Evolutionary conservation across 2,113 vertebrate species (phyloP).

Genomic region (Oncorhynchus mykiss): DNA sequence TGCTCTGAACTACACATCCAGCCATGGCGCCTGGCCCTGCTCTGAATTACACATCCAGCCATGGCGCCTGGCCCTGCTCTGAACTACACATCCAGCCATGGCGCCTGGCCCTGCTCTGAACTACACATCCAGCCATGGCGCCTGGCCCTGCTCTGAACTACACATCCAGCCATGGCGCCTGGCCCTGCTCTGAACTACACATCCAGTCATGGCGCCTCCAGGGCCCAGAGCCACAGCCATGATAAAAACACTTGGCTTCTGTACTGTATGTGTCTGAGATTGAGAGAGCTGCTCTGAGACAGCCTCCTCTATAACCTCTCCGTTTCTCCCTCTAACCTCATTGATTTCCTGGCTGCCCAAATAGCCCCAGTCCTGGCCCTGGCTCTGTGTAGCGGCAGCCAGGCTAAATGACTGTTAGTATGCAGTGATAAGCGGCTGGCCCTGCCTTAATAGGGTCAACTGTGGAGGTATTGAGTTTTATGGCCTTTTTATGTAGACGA

Average conservation of each 20-base stretch:
- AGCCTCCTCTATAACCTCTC: neutral
- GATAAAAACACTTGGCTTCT: neutral
- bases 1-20: too few species aligned
- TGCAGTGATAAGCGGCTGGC: neutral
- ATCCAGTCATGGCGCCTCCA: neutral
- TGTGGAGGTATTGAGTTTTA: constrained; percentile 2
- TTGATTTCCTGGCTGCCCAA: neutral
- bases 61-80: neutral
- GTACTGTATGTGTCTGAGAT: too few species aligned
- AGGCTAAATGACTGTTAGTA: constrained; percentile 5
- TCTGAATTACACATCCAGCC: neutral
- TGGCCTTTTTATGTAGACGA: neutral
- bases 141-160: neutral
- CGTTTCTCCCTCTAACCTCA: constrained; percentile 1
- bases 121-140: too few species aligned
- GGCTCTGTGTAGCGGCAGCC: neutral
- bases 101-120: too few species aligned
- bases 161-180: neutral
- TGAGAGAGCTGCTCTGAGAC: neutral
- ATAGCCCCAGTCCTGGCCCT: neutral
- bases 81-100: too few species aligned
- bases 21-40: neutral
- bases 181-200: neutral
- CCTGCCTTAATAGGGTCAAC: constrained; percentile 15
- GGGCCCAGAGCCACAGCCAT: neutral